Conservation (phyloP, 2,797 vertebrate genomes). For the Malurus leucopterus region DNA sequence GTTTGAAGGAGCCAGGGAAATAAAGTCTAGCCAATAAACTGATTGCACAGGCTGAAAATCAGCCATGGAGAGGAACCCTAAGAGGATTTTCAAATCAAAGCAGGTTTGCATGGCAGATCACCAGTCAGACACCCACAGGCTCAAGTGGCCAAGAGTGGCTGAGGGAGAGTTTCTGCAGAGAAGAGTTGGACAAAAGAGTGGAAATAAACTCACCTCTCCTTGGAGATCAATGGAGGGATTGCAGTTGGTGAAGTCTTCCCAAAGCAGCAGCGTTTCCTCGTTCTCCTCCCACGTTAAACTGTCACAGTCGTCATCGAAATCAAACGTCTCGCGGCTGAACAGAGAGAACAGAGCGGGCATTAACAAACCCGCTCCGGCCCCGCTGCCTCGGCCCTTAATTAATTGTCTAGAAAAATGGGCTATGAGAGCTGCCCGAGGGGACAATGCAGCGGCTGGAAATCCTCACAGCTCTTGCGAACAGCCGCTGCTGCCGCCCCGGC, state of each 20-base stretch:
- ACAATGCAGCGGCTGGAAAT: neutral
- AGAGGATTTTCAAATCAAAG: slow-evolving; percentile 11
- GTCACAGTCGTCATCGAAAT: slow-evolving; percentile 95
- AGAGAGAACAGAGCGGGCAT: neutral
- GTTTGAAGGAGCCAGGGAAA: neutral
- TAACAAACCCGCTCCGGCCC: neutral
- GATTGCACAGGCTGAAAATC: neutral
- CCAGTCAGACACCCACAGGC: neutral
- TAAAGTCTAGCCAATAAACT: neutral
- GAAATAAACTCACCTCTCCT: slow-evolving; percentile 67
- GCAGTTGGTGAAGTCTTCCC: slow-evolving; percentile 97
- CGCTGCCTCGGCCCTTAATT: neutral
- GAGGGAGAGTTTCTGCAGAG: neutral
- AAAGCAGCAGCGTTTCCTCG: slow-evolving; percentile 91
- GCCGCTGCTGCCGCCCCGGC: neutral
- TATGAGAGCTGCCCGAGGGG: neutral
- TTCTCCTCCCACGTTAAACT: slow-evolving; percentile 98
- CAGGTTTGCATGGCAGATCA: neutral
- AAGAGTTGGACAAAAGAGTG: fast-evolving
- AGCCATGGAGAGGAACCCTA: neutral
- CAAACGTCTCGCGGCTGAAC: slow-evolving; percentile 89
- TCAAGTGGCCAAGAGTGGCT: neutral
- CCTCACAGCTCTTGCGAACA: neutral
- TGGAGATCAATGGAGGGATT: slow-evolving; percentile 77
- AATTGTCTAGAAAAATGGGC: neutral